Conservation (phyloP, 2,113 vertebrate genomes). For the Entelurus aequoreus region DNA sequence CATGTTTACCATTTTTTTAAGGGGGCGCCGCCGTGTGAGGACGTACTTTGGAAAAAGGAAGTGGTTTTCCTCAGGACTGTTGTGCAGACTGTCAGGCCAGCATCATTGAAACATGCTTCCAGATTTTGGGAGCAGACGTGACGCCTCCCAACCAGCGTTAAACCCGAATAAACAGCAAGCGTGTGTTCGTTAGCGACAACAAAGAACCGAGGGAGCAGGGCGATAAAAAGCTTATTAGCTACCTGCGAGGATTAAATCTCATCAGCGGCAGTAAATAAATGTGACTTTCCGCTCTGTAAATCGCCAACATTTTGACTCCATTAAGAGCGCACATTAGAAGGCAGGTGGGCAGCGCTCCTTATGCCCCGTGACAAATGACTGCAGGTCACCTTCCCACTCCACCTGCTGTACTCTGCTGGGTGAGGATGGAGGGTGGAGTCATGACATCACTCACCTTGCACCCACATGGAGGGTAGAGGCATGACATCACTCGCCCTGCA, state of each 20-base stretch:
- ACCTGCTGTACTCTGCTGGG: constrained; percentile 28
- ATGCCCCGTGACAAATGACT: constrained; percentile 46
- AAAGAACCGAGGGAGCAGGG: constrained; percentile 24
- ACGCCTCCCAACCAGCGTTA: constrained; percentile 27
- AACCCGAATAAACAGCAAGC: constrained; percentile 35
- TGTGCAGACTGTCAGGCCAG: constrained; percentile 6
- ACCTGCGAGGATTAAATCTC: constrained; percentile 48
- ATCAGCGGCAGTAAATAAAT: constrained; percentile 43
- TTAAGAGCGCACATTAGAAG: constrained; percentile 27
- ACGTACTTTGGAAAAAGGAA: no score
- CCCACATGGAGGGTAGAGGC: constrained; percentile 79
- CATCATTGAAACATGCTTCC: constrained; percentile 10
- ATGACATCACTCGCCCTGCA: no score
- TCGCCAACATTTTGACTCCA: constrained; percentile 34
- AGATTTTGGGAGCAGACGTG: constrained; percentile 12
- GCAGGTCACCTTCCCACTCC: constrained; percentile 42
- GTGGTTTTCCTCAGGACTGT: no score
- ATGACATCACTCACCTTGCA: no score
- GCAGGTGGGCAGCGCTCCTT: constrained; percentile 18
- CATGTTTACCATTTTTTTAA: no score
- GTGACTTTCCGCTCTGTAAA: constrained; percentile 33
- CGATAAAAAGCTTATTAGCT: constrained; percentile 51
- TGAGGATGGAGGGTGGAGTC: constrained; percentile 79
- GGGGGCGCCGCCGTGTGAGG: no score
- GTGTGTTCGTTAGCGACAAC: constrained; percentile 26